phyloP scores from a whole-genome alignment of 2,113 vertebrate species.

The Pterocles gutturalis region DNA sequence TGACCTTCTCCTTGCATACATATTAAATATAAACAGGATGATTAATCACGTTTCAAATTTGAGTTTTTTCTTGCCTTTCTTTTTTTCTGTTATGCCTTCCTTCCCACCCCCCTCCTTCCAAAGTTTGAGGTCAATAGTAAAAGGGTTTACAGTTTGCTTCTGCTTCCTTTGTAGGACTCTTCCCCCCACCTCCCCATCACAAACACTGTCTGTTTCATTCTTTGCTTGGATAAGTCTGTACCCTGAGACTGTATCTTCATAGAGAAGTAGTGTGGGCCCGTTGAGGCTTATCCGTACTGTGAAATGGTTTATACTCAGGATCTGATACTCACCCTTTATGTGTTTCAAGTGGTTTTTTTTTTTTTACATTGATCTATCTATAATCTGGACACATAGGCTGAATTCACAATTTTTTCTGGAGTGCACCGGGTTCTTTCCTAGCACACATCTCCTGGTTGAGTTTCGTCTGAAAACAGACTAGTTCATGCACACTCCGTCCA shows the following conservation, averaged over 20 bases:
- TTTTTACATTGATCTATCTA: background rate
- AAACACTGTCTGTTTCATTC: background rate
- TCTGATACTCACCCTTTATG: background rate
- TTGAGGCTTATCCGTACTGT: background rate
- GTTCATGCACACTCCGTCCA: background rate
- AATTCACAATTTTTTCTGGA: background rate
- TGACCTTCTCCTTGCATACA: slow-evolving; percentile 29
- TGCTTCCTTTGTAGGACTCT: background rate
- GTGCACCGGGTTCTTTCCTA: background rate
- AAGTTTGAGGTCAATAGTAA: background rate
- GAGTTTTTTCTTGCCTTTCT: background rate
- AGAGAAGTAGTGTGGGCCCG: background rate
- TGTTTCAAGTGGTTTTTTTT: background rate
- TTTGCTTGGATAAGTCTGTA: background rate
- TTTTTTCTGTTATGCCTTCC: background rate
- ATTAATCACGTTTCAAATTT: background rate
- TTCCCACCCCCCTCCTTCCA: too few relatives aligned
- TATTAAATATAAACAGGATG: slow-evolving; percentile 12
- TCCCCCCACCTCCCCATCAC: background rate
- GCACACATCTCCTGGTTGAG: background rate
- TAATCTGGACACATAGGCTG: background rate
- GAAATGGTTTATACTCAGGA: background rate
- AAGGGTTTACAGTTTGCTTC: background rate
- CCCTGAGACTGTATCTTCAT: background rate
- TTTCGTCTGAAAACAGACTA: background rate